Evolutionary conservation across 2,888 invertebrate genomes (phyloP).

Genomic region (Stenoptilia bipunctidactyla): DNA sequence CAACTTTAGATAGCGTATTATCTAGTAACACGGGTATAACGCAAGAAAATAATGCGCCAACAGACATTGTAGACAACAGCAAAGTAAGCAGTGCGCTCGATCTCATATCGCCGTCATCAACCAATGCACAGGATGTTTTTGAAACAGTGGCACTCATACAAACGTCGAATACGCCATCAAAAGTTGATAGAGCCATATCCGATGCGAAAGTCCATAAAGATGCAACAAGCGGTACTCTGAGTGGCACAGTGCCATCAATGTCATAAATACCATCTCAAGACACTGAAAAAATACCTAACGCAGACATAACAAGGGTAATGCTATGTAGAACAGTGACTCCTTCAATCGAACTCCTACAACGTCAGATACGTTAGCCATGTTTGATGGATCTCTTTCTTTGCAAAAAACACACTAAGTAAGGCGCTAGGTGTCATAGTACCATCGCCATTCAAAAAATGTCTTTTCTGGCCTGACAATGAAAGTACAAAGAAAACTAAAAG

Average conservation of each 20-base stretch:
- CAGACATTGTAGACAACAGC: not conserved
- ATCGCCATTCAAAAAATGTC: conserved; percentile 6
- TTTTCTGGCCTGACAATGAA: conserved; percentile 6
- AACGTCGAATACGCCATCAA: not conserved
- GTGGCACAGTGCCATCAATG: too few species aligned
- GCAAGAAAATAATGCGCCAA: too few species aligned
- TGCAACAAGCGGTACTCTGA: not conserved
- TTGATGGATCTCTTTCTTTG: too few species aligned
- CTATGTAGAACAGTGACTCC: not conserved
- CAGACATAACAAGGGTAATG: not conserved
- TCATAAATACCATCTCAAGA: not conserved
- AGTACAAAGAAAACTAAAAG: conserved; percentile 1
- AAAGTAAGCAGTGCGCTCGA: not conserved
- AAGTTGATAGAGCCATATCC: not conserved
- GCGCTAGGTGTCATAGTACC: conserved; percentile 4
- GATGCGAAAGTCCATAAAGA: not conserved
- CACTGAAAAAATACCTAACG: not conserved
- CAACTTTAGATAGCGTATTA: not conserved
- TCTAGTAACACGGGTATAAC: not conserved
- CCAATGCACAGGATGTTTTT: not conserved
- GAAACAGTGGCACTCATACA: not conserved
- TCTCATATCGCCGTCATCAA: not conserved
- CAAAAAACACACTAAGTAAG: conserved; percentile 1
- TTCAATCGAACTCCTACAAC: too few species aligned
- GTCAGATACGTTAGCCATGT: too few species aligned